phyloP scores from a whole-genome alignment of 2,888 invertebrate species.

The Nephrotoma flavescens region DNA sequence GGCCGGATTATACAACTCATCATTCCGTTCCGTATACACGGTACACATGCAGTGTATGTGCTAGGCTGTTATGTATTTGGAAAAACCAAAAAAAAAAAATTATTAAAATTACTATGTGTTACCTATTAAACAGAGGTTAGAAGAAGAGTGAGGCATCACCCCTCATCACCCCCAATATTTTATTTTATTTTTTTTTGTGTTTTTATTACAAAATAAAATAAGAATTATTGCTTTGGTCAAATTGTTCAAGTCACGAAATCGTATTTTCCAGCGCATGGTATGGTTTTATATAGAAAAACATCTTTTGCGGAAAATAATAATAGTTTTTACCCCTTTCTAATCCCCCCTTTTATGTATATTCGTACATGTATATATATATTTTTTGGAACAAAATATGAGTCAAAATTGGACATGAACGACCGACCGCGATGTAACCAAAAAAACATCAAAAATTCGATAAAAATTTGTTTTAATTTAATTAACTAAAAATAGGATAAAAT shows the following conservation, averaged over 20 bases:
- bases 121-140: background rate
- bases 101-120: background rate
- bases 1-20: background rate
- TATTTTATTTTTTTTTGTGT: background rate
- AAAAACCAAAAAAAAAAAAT: background rate
- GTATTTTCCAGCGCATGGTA: background rate
- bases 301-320: background rate
- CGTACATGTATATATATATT: background rate
- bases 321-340: background rate
- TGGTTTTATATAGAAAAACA: background rate
- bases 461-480: background rate
- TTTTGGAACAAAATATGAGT: background rate
- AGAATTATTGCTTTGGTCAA: background rate
- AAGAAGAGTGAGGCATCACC: background rate
- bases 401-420: background rate
- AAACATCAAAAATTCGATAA: background rate
- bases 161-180: background rate
- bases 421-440: background rate
- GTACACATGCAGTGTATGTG: background rate
- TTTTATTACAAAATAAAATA: background rate
- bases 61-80: background rate
- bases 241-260: background rate
- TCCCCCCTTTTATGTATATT: no score
- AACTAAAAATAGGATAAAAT: background rate
- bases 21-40: background rate